Evolutionary conservation across 92 coral and sea anemone species (phyloP).

Genomic region (Zoanthus gigantus): DNA sequence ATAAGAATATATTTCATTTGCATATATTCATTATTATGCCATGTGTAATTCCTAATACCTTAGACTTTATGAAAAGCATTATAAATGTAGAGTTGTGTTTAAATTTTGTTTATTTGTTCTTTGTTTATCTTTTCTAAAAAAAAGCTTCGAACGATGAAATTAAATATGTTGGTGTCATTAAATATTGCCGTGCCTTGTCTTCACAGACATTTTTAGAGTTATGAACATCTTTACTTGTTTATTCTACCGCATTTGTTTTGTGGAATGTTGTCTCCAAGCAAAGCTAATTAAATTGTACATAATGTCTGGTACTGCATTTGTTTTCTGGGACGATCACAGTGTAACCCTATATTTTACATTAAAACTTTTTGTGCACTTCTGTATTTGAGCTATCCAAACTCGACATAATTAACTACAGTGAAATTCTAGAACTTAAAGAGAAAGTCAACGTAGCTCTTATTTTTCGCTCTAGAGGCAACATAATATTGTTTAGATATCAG

Average conservation of each 20-base stretch:
- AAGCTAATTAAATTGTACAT: background rate
- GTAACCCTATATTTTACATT: background rate
- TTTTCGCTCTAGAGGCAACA: background rate
- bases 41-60: conserved; percentile 15
- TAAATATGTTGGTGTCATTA: background rate
- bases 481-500: conserved; percentile 16
- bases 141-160: background rate
- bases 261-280: conserved; percentile 29
- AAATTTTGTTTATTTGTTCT: background rate
- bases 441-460: background rate
- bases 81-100: background rate
- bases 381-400: background rate
- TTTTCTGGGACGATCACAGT: background rate
- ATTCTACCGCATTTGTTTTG: conserved; percentile 36
- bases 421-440: conserved; percentile 20
- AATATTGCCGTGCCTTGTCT: background rate
- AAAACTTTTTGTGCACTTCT: background rate
- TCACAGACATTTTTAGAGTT: background rate
- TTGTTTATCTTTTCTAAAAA: background rate
- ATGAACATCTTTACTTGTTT: conserved; percentile 21
- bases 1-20: conserved; percentile 7
- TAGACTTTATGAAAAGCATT: background rate
- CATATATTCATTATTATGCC: conserved; percentile 40
- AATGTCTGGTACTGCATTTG: background rate
- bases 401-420: background rate